Base-by-base conservation (phyloP, 2,888 invertebrate species). In the Zygothrica quintamaculata region DNA sequence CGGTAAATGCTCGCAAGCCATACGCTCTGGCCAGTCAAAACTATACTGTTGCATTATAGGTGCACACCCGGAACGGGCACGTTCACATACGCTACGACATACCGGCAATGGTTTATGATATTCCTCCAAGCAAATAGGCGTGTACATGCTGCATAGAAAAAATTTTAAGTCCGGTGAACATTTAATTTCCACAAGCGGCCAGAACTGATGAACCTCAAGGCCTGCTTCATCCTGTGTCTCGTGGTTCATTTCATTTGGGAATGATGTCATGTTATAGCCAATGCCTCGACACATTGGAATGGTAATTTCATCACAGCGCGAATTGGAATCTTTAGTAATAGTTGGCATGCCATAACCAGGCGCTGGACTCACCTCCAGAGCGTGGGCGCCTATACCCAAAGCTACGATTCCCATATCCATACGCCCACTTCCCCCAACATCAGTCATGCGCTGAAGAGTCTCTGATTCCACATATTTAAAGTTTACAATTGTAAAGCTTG, bases 151-250 rank as follows among this genome's bases (percentile, higher is more conserved):
- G 92, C 99, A 99, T 39, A 99, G 93, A 93, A 99, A 99, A 92
- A 99, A 99, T 90, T 96, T 96, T 47, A 99, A 92, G 90, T 99
- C 99, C 0, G 96, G 94, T 0, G 98, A 99, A 90, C 99, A 99
- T 87, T 97, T 96, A 88, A 99, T 99, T 92, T 99, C 98, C 3
- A 99, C 99, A 57, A 99, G 93, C 0, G 99, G 99, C 97, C 97
- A 99, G 92, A 99, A 99, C 91, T 99, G 99, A 91, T 99, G 98
- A 33, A 98, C 98, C 92, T 97, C 97, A 40, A 99, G 92, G 11
- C 99, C 99, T 1, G 99, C 99, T 92, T 99, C 99, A 72, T 99
- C 99, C 91, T 99, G 99, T 26, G 96, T 97, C 90, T 98, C 98
- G 91, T 99, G 99, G 90, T 98, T 98, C 89, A 99, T 94, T 89